phyloP scores from a whole-genome alignment of 2,888 invertebrate species.

The Sialis lutaria region DNA sequence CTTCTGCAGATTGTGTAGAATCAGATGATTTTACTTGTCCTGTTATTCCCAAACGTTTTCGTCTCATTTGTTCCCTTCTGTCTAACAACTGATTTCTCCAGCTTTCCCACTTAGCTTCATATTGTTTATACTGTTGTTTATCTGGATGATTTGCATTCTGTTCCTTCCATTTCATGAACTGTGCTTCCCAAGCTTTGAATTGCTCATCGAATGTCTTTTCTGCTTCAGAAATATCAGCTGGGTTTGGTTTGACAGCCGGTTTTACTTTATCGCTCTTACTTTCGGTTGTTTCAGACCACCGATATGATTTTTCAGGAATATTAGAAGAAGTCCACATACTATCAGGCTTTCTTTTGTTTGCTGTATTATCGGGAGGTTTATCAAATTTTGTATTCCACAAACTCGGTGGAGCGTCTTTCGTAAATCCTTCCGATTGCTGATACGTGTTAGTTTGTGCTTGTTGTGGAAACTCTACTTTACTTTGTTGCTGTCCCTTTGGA shows the following conservation, averaged over 20 bases:
- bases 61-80: constrained; percentile 65
- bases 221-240: constrained; percentile 32
- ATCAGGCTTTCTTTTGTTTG: constrained; percentile 14
- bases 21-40: constrained; percentile 9
- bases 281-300: not conserved
- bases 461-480: too few relatives aligned
- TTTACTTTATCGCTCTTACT: not conserved
- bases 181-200: constrained; percentile 81
- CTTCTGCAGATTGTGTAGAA: constrained; percentile 1
- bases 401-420: not conserved
- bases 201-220: constrained; percentile 77
- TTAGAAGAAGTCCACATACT: too few relatives aligned
- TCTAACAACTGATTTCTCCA: constrained; percentile 65
- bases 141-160: constrained; percentile 87
- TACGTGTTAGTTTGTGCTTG: too few relatives aligned
- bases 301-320: too few relatives aligned
- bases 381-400: constrained; percentile 1
- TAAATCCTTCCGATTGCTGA: too few relatives aligned
- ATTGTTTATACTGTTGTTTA: constrained; percentile 66
- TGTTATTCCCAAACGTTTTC: constrained; percentile 30
- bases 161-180: constrained; percentile 80
- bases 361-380: constrained; percentile 16
- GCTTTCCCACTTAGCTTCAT: constrained; percentile 76
- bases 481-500: too few relatives aligned
- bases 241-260: not conserved